These are phyloP conservation scores for Enteromius treurensis DNA, from an alignment of 2,797 vertebrate species.

Conservation along the genomic window DNA sequence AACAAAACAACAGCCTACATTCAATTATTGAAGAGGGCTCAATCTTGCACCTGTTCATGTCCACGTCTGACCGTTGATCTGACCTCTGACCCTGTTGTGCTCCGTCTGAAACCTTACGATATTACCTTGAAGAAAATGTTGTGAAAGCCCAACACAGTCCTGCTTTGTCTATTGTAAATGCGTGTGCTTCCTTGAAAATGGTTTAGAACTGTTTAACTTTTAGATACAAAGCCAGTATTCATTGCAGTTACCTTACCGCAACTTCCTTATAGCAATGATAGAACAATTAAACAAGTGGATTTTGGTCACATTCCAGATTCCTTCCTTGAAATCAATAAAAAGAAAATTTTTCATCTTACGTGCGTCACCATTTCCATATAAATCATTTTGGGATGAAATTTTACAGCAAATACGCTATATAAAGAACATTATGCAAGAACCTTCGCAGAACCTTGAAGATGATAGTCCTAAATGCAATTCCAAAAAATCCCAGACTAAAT, in stretches of 20 bases:
- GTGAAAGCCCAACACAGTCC: conserved; percentile 38
- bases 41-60: conserved; percentile 72
- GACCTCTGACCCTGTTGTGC: conserved; percentile 47
- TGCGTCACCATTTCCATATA: conserved; percentile 24
- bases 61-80: conserved; percentile 55
- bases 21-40: conserved; percentile 64
- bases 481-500: conserved; percentile 45
- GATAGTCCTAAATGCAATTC: conserved; percentile 42
- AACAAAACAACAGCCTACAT: conserved; percentile 57
- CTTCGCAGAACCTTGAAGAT: conserved; percentile 36
- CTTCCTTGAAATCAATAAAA: conserved; percentile 23
- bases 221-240: conserved; percentile 45
- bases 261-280: conserved; percentile 35
- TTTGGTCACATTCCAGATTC: conserved; percentile 45
- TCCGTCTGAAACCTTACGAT: conserved; percentile 45
- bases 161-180: conserved; percentile 39
- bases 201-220: conserved; percentile 45
- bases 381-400: conserved; percentile 47
- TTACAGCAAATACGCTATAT: conserved; percentile 25
- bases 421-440: conserved; percentile 19
- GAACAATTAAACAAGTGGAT: conserved; percentile 45
- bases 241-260: conserved; percentile 28
- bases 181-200: conserved; percentile 11
- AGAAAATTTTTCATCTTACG: neutral
- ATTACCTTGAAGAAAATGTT: conserved; percentile 59